A percentile compares a stretch with the other conserved stretches of the same genome.
Evolutionary conservation across 1,140 invertebrate genomes (phyloP).

Genomic region (Bombus breviceps): DNA sequence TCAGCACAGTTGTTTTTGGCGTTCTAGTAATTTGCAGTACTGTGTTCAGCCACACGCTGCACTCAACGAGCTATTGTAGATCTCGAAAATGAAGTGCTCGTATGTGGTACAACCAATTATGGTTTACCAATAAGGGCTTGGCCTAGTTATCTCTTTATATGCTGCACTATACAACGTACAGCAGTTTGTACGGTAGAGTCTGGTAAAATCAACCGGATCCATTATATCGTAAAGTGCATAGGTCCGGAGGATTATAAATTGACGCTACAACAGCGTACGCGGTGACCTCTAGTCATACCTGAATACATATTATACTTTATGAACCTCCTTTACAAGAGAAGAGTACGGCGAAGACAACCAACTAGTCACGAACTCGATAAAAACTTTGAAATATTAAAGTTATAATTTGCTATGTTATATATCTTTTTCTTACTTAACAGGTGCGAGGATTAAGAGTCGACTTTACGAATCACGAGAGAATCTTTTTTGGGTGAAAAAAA

Average conservation of each 20-base stretch:
- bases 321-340: no score
- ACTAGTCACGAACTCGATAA: background rate
- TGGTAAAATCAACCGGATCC: constrained; percentile 33
- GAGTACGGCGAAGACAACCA: background rate
- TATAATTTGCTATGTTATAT: background rate
- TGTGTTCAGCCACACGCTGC: constrained; percentile 37
- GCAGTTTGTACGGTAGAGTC: background rate
- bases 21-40: constrained; percentile 38
- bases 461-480: background rate
- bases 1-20: constrained; percentile 13
- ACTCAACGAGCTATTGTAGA: constrained; percentile 56
- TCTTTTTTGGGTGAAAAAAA: background rate
- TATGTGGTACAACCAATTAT: constrained; percentile 51
- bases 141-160: constrained; percentile 56
- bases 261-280: background rate
- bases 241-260: background rate
- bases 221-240: background rate
- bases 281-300: background rate
- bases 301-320: background rate
- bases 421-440: background rate
- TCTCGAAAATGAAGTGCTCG: constrained; percentile 50
- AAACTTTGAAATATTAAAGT: background rate
- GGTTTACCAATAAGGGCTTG: constrained; percentile 62
- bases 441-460: background rate
- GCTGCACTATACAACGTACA: background rate